phyloP scores from a whole-genome alignment of 2,888 invertebrate genomes.

The Archips crataeganus region DNA sequence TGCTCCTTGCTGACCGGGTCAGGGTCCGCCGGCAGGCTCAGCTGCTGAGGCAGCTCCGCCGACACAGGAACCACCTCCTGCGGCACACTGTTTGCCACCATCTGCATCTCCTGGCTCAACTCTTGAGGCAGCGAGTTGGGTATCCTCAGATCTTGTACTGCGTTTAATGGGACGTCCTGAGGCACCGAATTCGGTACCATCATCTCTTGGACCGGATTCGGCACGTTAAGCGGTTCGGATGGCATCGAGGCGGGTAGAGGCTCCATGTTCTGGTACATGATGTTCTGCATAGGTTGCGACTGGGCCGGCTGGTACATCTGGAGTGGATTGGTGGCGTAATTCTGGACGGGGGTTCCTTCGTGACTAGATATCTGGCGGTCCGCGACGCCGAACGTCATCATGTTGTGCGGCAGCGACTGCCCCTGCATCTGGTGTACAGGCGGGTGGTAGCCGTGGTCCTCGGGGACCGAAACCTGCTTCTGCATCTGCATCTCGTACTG shows the following conservation, averaged over 20 bases:
- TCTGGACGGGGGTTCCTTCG: constrained; percentile 83
- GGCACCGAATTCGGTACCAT: constrained; percentile 35
- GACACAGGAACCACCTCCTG: constrained; percentile 43
- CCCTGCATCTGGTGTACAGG: constrained; percentile 74
- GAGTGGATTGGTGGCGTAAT: constrained; percentile 76
- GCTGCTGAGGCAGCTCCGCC: constrained; percentile 60
- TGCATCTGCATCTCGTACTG: constrained; percentile 66
- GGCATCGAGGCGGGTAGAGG: background rate
- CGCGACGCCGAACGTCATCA: constrained; percentile 71
- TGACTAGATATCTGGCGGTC: constrained; percentile 83
- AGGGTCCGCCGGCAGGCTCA: constrained; percentile 64
- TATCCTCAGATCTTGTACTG: background rate
- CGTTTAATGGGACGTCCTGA: constrained; percentile 32
- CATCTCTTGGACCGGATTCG: constrained; percentile 43
- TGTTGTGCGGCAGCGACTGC: constrained; percentile 75
- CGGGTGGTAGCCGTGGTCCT: constrained; percentile 68
- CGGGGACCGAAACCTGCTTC: constrained; percentile 67
- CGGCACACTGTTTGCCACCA: constrained; percentile 35
- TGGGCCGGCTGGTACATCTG: constrained; percentile 76
- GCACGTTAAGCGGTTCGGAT: background rate
- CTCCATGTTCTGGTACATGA: constrained; percentile 18
- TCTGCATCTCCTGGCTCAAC: constrained; percentile 44
- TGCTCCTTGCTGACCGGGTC: constrained; percentile 70
- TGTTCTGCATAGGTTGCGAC: constrained; percentile 55
- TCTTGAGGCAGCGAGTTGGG: constrained; percentile 7